Percentiles rank a stretch among this genome's conserved stretches.
Evolutionary conservation across 2,797 vertebrate species (phyloP).

Genomic region (Darevskia mixta): DNA sequence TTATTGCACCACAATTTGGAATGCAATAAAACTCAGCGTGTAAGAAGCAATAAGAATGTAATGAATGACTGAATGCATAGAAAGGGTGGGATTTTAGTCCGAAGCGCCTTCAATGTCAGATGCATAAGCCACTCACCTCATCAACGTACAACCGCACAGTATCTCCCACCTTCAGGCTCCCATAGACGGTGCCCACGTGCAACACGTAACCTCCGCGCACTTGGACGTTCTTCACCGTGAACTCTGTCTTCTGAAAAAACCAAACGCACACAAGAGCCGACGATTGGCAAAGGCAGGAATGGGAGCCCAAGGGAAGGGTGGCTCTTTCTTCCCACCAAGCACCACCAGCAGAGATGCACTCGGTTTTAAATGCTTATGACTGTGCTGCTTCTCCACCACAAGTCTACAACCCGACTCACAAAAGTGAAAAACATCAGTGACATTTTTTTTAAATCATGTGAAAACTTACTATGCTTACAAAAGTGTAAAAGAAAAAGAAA

Average conservation of each 20-base stretch:
- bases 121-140: constrained; percentile 83
- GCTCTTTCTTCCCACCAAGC: not conserved
- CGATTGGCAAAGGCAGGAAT: not conserved
- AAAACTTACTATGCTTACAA: not conserved
- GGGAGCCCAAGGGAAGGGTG: no score
- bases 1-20: no score
- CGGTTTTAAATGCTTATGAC: not conserved
- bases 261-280: not conserved
- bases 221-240: constrained; percentile 95
- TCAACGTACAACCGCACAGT: constrained; percentile 88
- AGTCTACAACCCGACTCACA: not conserved
- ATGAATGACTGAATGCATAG: not conserved
- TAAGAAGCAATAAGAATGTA: not conserved
- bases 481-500: not conserved
- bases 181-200: constrained; percentile 92
- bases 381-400: not conserved
- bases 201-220: constrained; percentile 95
- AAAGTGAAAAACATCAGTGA: not conserved
- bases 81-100: not conserved
- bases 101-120: not conserved
- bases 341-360: not conserved
- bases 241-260: constrained; percentile 89
- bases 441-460: not conserved
- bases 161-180: constrained; percentile 90
- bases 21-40: no score